Evolutionary conservation across 2,888 invertebrate species (phyloP).

Genomic region (Dermolepida albohirtum): DNA sequence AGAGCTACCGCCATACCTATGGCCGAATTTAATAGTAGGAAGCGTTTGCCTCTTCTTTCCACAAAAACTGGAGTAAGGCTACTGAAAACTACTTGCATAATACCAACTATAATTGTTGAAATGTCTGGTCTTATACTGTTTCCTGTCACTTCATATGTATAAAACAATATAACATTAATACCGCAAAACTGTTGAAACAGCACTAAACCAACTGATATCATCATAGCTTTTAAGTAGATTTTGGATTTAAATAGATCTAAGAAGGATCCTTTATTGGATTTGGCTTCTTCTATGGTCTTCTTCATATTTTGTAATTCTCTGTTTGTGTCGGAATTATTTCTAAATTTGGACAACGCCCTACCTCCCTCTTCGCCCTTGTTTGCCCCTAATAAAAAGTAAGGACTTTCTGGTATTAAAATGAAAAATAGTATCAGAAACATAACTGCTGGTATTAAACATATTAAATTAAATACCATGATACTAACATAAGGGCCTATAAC

Average conservation of each 20-base stretch:
- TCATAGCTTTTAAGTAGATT: constrained; percentile 62
- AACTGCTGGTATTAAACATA: constrained; percentile 69
- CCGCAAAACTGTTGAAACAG: constrained; percentile 66
- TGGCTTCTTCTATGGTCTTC: constrained; percentile 55
- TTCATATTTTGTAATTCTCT: constrained; percentile 68
- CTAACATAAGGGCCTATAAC: constrained; percentile 76
- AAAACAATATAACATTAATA: constrained; percentile 82
- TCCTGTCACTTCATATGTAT: constrained; percentile 74
- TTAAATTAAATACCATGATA: constrained; percentile 73
- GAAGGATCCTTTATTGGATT: constrained; percentile 57
- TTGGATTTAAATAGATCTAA: constrained; percentile 53
- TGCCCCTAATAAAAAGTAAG: constrained; percentile 73
- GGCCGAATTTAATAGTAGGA: constrained; percentile 79
- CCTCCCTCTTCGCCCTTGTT: constrained; percentile 72
- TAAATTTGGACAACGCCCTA: constrained; percentile 71
- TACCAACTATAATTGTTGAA: constrained; percentile 82
- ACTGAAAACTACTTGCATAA: constrained; percentile 81
- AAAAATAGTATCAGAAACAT: constrained; percentile 69
- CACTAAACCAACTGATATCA: constrained; percentile 58
- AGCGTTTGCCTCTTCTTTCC: constrained; percentile 80
- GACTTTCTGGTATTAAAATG: constrained; percentile 84
- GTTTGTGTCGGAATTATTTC: constrained; percentile 69
- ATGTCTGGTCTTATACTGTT: constrained; percentile 67
- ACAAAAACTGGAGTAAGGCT: constrained; percentile 78
- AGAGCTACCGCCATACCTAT: constrained; percentile 69